phyloP scores from a whole-genome alignment of 2,797 vertebrate genomes.

The Enteromius trimaculatus region DNA sequence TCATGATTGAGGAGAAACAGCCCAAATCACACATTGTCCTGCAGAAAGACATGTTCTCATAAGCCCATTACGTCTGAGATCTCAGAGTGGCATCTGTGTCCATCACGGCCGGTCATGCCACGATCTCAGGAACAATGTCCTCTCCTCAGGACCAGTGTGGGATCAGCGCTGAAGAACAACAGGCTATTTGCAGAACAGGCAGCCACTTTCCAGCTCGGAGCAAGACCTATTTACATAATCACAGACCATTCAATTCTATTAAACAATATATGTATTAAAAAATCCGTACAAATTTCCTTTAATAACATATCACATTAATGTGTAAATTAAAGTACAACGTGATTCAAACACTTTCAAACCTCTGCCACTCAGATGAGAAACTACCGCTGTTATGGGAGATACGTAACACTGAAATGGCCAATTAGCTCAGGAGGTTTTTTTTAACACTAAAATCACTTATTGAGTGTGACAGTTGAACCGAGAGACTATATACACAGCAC shows the following conservation, averaged over 20 bases:
- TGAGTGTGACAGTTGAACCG: constrained; percentile 45
- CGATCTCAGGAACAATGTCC: constrained; percentile 29
- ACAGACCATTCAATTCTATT: neutral
- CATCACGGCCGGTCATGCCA: constrained; percentile 28
- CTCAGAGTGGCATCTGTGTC: constrained; percentile 27
- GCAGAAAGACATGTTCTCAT: constrained; percentile 36
- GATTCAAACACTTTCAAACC: neutral
- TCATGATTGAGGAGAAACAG: constrained; percentile 36
- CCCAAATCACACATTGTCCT: constrained; percentile 26
- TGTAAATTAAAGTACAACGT: constrained; percentile 19
- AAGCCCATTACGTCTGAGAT: constrained; percentile 47
- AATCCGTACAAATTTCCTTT: neutral
- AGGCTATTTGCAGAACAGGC: neutral
- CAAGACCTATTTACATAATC: neutral
- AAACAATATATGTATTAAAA: neutral
- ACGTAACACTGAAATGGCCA: constrained; percentile 11
- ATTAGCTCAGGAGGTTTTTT: constrained; percentile 31
- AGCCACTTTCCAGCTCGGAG: neutral
- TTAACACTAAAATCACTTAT: constrained; percentile 60
- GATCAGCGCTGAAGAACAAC: constrained; percentile 10
- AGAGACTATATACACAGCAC: constrained; percentile 47
- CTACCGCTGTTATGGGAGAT: constrained; percentile 32
- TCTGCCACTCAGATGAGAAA: constrained; percentile 17
- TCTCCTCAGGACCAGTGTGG: constrained; percentile 18
- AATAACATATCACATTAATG: constrained; percentile 2